Evolutionary conservation across 2,113 vertebrate species (phyloP), one percentile per base, ranked within the genome.

Genomic region (Dolichallabes microphthalmus): DNA sequence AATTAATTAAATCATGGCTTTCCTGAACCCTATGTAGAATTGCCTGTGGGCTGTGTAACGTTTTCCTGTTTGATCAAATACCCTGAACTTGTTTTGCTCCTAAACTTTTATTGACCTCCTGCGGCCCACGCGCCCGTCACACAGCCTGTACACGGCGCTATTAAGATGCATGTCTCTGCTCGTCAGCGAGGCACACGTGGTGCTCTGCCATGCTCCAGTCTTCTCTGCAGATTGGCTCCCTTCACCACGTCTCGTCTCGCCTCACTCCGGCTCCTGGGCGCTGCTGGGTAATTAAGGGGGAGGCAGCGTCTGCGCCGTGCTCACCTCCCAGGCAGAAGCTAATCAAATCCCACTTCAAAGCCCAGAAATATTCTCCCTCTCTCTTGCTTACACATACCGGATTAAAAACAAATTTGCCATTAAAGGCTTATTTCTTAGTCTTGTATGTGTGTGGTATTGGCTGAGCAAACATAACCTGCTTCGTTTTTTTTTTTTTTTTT

Each of bases 281-380:
- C 79, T 80, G 83, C 71, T 85, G 88, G 82, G 85, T 89, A 90
- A 89, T 89, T 90, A 89, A 85, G 81, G 63, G 77, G 87, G 74
- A 52, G 74, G 85, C 80, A 86, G 90, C 55, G 53, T 89, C 90
- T 89, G 74, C 52, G 27, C 73, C 88, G 85, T 85, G 80, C 88
- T 88, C 89, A 90, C 89, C 85, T 91, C 89, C 69, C 86, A 77
- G 39, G 88, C 89, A 91, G 89, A 86, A 83, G 91, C 92, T 92
- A 91, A 92, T 93, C 91, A 92, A 91, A 92, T 89, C 91, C 90
- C 86, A 93, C 91, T 94, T 94, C 93, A 94, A 94, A 94, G 92
- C 88, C 71, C 55, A 71, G 92, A 90, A 91, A 93, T 90, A 50
- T 58, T 35, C 76, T 27, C n/a, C 27, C 20, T 45, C 77, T 71